Conservation (phyloP, 2,888 invertebrate genomes). For the Euphydryas editha region DNA sequence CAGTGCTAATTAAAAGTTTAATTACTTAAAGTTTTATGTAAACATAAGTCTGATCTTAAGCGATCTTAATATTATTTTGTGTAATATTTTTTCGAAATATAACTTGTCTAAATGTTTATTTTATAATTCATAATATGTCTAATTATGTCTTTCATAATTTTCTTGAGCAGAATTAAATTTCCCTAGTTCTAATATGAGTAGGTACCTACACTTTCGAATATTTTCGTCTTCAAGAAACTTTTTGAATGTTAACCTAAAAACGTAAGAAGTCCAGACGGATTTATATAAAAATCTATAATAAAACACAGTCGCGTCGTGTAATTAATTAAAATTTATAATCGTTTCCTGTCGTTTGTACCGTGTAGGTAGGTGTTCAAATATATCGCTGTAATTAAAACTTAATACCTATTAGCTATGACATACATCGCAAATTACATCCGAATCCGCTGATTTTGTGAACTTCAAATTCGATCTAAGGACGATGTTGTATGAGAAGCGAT, state of each 20-base stretch:
- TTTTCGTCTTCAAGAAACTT: too few species aligned
- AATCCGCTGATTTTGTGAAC: constrained; percentile 8
- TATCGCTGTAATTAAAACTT: constrained; percentile 32
- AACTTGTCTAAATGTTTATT: too few species aligned
- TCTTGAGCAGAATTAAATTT: too few species aligned
- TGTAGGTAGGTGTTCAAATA: constrained; percentile 34
- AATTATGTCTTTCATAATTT: too few species aligned
- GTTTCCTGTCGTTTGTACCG: constrained; percentile 37
- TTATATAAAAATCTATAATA: constrained; percentile 19
- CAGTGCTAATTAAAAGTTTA: too few species aligned
- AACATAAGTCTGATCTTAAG: too few species aligned
- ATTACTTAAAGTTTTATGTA: too few species aligned
- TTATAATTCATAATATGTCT: too few species aligned
- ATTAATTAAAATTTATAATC: constrained; percentile 42
- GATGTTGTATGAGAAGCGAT: not conserved
- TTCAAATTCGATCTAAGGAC: constrained; percentile 11
- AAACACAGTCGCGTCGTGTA: constrained; percentile 16
- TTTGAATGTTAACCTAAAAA: not conserved
- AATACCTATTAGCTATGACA: constrained; percentile 22
- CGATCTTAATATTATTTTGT: too few species aligned
- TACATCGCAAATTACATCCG: constrained; percentile 11
- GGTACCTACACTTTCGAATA: too few species aligned
- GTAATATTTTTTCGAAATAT: too few species aligned
- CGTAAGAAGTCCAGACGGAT: constrained; percentile 1
- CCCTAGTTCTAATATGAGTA: too few species aligned